Base-by-base conservation (phyloP, 2,797 vertebrate species). In the Acridotheres tristis region DNA sequence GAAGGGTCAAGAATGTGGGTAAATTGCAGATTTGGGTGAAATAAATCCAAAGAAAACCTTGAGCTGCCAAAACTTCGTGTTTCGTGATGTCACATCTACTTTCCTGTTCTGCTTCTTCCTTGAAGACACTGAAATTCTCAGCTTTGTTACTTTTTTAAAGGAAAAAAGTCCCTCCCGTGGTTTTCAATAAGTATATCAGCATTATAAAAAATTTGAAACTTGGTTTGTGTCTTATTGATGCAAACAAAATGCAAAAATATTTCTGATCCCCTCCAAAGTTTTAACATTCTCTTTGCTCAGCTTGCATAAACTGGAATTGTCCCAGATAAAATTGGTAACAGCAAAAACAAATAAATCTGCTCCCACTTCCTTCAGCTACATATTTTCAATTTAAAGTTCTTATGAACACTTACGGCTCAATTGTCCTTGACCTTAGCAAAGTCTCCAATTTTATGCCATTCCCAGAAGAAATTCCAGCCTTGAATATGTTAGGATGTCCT, bases 351-450 rank as follows among this genome's bases (percentile, higher is more conserved):
- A 75, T 25, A 73, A 85, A 83, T 57, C 36, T 85, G 10, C 4
- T 88, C 65, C 26, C 7, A 57, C 13, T 74, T 94, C 32, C 9
- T 32, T 38, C 34, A 34, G 26, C 26, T 32, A 38, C 3, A 1
- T 71, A 53, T 58, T 76, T 36, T 65, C 32, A 81, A 19, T 53
- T 72, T 82, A 20, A 63, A 75, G 1, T 50, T 89, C 71, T 87
- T 45, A 23, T 16, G 27, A 69, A 69, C 48, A 30, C 11, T 47
- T 73, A 48, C 0, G 0, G 10, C 26, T 85, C 48, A 47, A 1
- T 55, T 87, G 51, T 36, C 38, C 51, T 18, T 67, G 45, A 59
- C 48, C 55, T 88, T 43, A 93, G 26, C 13, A 87, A 71, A 59
- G 3, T 16, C 26, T 88, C 36, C 15, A 36, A 8, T 61, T 69